Evolutionary conservation across 2,888 invertebrate species (phyloP).

Genomic region (Drosophila fulvimacula): DNA sequence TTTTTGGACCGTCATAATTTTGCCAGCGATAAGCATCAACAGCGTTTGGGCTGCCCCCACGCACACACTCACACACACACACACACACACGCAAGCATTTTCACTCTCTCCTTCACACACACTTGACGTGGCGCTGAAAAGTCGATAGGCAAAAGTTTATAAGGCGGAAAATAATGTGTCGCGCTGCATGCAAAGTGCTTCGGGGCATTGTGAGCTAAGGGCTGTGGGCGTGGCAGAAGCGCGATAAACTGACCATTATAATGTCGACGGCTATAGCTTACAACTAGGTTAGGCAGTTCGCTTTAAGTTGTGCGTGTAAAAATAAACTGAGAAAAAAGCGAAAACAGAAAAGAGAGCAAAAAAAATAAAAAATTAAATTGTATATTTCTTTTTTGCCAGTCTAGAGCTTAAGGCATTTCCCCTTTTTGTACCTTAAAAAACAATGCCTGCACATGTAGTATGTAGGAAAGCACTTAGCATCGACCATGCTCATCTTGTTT

Average conservation of each 20-base stretch:
- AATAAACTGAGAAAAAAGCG: background rate
- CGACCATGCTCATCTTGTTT: slow-evolving; percentile 5
- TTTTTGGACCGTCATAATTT: slow-evolving; percentile 58
- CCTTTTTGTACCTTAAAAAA: background rate
- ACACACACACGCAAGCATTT: slow-evolving; percentile 13
- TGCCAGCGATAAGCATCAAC: slow-evolving; percentile 68
- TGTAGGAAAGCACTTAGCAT: slow-evolving; percentile 13
- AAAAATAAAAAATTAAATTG: slow-evolving; percentile 11
- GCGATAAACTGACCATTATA: slow-evolving; percentile 63
- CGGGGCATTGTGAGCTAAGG: slow-evolving; percentile 37
- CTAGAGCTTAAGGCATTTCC: slow-evolving; percentile 27
- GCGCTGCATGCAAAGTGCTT: slow-evolving; percentile 66
- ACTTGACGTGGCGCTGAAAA: slow-evolving; percentile 58
- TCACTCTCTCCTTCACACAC: background rate
- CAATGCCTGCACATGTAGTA: slow-evolving; percentile 1
- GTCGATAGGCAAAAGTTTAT: slow-evolving; percentile 68
- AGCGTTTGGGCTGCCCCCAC: slow-evolving; percentile 31
- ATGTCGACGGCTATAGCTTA: slow-evolving; percentile 24
- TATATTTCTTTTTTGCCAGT: background rate
- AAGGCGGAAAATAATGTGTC: slow-evolving; percentile 76
- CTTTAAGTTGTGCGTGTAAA: slow-evolving; percentile 42
- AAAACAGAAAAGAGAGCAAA: background rate
- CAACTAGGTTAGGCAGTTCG: slow-evolving; percentile 32
- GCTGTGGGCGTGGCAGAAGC: slow-evolving; percentile 12
- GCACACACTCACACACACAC: background rate